These are phyloP conservation scores for Empidonax traillii DNA, from an alignment of 2,113 vertebrate genomes.

Conservation along the genomic window DNA sequence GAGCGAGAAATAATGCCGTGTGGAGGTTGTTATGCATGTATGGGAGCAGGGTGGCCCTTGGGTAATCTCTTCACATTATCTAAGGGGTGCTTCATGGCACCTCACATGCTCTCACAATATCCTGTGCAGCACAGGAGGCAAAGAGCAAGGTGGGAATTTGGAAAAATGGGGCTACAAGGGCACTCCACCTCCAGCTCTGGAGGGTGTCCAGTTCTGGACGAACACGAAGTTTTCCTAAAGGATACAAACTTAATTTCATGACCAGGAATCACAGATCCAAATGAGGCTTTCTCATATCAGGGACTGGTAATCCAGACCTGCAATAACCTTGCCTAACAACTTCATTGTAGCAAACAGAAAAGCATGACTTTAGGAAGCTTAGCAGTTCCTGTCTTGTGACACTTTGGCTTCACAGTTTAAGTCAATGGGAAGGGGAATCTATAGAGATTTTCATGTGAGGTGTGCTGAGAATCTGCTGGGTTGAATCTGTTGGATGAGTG, in stretches of 20 bases:
- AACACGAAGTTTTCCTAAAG: neutral
- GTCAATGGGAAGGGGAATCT: neutral
- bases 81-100: neutral
- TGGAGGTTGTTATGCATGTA: accelerated
- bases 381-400: neutral
- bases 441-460: neutral
- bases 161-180: neutral
- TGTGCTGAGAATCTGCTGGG: neutral
- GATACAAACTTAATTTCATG: neutral
- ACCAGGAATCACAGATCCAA: neutral
- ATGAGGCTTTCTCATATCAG: neutral
- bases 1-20: neutral
- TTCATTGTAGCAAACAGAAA: neutral
- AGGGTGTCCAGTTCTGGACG: neutral
- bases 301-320: neutral
- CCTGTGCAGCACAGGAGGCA: neutral
- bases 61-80: neutral
- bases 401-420: neutral
- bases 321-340: neutral
- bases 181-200: neutral
- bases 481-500: neutral
- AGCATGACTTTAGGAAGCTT: neutral
- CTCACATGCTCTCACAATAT: neutral
- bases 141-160: neutral
- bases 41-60: neutral